phyloP scores from a whole-genome alignment of 53 echinoderm and acorn worm species.

The Zoroaster sp. region DNA sequence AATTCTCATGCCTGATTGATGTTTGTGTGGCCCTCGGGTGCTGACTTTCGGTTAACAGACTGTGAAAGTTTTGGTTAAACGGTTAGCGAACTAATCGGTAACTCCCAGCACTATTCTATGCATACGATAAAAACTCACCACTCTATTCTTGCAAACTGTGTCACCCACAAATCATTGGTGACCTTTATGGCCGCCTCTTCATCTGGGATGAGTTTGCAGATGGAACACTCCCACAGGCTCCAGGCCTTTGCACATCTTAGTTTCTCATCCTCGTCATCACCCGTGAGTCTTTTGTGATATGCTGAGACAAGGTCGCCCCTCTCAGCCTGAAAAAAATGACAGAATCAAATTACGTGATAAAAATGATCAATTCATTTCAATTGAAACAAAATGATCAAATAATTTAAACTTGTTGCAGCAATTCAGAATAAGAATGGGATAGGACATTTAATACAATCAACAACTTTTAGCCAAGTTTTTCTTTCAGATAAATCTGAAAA shows the following conservation, averaged over 20 bases:
- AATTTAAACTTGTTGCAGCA: no score
- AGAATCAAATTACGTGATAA: neutral
- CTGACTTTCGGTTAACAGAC: no score
- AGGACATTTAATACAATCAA: neutral
- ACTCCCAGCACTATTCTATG: no score
- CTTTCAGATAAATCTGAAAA: neutral
- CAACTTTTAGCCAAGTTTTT: neutral
- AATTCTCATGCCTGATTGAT: no score
- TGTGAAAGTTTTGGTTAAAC: no score
- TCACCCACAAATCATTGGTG: conserved; percentile 22
- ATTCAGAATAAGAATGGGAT: no score
- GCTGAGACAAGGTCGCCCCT: conserved; percentile 31
- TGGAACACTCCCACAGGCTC: conserved; percentile 56
- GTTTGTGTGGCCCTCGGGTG: no score
- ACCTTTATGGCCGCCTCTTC: conserved; percentile 29
- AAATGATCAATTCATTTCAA: neutral
- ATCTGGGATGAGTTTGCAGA: conserved; percentile 42
- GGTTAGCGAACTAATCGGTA: no score
- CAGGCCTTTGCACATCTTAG: conserved; percentile 55
- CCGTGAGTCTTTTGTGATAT: conserved; percentile 55
- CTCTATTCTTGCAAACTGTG: conserved; percentile 62
- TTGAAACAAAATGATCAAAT: neutral
- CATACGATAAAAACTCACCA: conserved; percentile 53
- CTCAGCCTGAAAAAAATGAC: conserved; percentile 37
- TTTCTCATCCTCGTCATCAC: conserved; percentile 46